Percentiles rank a stretch among this genome's conserved stretches.
phyloP scores from a whole-genome alignment of 2,113 vertebrate species.

The Mesembrinibis cayennensis region DNA sequence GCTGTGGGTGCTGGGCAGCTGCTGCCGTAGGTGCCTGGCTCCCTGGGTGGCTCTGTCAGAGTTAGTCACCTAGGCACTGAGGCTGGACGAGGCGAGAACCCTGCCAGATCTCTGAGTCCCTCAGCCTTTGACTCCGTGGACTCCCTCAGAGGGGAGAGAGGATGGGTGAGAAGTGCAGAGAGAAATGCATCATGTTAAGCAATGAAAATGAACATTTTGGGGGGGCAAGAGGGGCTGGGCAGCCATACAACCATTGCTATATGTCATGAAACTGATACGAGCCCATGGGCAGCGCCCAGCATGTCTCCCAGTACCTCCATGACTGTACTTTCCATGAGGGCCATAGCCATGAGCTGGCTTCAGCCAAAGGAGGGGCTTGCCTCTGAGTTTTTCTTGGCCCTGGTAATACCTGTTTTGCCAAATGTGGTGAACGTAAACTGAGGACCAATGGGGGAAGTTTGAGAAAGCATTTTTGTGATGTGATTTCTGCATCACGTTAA shows the following conservation, averaged over 20 bases:
- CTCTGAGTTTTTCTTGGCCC: not conserved
- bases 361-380: not conserved
- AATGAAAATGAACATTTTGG: not conserved
- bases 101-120: not conserved
- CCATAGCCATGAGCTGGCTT: not conserved
- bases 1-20: not conserved
- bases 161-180: not conserved
- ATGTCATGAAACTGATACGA: not conserved
- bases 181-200: not conserved
- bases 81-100: accelerated
- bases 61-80: accelerated
- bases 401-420: not conserved
- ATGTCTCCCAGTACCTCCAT: not conserved
- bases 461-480: not conserved
- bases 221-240: not conserved
- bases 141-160: not conserved
- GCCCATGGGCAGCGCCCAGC: not conserved
- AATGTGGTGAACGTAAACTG: not conserved
- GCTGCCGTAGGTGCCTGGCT: not conserved
- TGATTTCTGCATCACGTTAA: not conserved
- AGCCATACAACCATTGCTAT: not conserved
- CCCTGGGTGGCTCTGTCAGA: not conserved
- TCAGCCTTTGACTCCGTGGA: not conserved
- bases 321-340: not conserved
- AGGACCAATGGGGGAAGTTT: not conserved